Conservation (phyloP, 1,140 invertebrate species). For the Nylanderia fulva region DNA sequence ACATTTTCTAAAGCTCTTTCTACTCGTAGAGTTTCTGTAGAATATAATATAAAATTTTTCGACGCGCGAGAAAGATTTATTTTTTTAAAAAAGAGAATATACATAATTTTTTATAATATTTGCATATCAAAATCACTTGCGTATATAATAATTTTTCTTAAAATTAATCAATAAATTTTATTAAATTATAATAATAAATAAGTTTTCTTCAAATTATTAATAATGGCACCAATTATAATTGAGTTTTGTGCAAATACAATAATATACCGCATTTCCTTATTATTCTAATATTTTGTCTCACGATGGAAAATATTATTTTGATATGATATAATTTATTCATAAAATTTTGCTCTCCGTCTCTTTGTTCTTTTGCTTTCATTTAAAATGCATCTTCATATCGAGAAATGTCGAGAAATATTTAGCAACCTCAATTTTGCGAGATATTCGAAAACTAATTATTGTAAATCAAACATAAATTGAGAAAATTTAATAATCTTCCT, state of each 20-base stretch:
- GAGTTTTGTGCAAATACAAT: background rate
- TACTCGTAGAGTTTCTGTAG: conserved; percentile 10
- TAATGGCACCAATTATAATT: background rate
- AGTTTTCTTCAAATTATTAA: background rate
- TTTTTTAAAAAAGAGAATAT: background rate
- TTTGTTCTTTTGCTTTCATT: background rate
- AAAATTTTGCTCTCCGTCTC: background rate
- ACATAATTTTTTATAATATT: background rate
- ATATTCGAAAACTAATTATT: background rate
- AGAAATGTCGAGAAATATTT: background rate
- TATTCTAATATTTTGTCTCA: background rate
- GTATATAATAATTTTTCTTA: conserved; percentile 5
- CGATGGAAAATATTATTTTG: background rate
- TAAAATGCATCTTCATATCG: background rate
- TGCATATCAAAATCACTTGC: background rate
- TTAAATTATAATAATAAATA: no score
- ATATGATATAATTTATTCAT: conserved; percentile 23
- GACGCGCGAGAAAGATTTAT: background rate
- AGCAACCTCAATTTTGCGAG: background rate
- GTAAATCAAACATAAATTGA: background rate
- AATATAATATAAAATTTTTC: conserved; percentile 4
- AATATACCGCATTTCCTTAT: no score
- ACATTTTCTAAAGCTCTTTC: background rate
- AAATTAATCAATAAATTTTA: no score
- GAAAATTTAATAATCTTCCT: background rate